A percentile compares a stretch with the other conserved stretches of the same genome.
Conservation (phyloP, 2,888 invertebrate species). For the Apantesis nais region DNA sequence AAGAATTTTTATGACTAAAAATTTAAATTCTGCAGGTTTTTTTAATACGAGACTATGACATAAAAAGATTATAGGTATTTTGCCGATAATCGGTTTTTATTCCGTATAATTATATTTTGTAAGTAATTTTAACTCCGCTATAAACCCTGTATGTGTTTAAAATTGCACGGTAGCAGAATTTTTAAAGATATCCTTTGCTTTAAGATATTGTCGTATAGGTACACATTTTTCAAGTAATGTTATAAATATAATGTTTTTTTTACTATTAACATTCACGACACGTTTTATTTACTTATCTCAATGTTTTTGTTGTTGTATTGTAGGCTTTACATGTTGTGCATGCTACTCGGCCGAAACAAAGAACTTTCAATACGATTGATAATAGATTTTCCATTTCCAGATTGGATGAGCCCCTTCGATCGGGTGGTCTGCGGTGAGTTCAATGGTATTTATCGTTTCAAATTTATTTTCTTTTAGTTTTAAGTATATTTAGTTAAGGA, state of each 20-base stretch:
- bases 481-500: constrained; percentile 72
- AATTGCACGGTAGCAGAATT: neutral
- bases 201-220: neutral
- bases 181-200: neutral
- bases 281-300: constrained; percentile 7
- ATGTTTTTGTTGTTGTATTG: constrained; percentile 20
- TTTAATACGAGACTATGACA: neutral
- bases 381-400: constrained; percentile 90
- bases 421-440: constrained; percentile 98
- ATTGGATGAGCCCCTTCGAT: constrained; percentile 98
- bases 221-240: constrained; percentile 2
- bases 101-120: neutral
- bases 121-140: neutral
- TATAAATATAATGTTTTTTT: constrained; percentile 17
- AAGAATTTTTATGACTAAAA: neutral
- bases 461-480: constrained; percentile 86
- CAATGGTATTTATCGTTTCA: constrained; percentile 91
- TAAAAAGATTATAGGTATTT: neutral
- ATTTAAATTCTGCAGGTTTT: neutral
- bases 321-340: constrained; percentile 59
- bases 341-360: constrained; percentile 70
- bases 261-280: constrained; percentile 15
- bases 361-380: constrained; percentile 85
- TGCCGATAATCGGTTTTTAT: neutral
- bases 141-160: neutral